Evolutionary conservation across 1,140 invertebrate genomes (phyloP), one percentile per base, ranked within the genome.

Genomic region (Drosophila miranda): DNA sequence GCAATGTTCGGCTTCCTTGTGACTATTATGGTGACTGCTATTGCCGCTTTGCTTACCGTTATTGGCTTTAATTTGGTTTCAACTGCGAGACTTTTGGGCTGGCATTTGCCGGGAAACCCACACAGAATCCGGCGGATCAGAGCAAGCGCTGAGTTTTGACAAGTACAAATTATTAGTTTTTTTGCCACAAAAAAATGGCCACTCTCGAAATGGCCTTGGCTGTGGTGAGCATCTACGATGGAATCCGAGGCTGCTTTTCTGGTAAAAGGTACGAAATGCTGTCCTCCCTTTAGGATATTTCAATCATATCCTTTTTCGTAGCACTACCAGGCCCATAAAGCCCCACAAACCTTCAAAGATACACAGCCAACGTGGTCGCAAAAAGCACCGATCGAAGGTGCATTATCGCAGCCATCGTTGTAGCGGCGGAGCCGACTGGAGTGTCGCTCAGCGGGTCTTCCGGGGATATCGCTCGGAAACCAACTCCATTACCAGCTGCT

Each of bases 201-300:
- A 16, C 73, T 4, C 30, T 50, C n/a, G 70, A 73, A 56, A 16
- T 73, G 14, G 49, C 53, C 11, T 1, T 38, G 38, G 26, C 52
- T 6, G 26, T 62, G 23, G 45, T 43, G n/a, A 51, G 48, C 26
- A 7, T 64, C 8, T 73, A 57, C 8, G 4, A 48, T 23, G 42
- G 51, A 42, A 14, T 73, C 0, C 11, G 26, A 14, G 8, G 52
- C 11, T 55, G 30, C 9, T 8, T 63, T 44, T 19, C 13, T 21
- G n/a, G 46, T 1, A 23, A 63, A 14, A 43, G 8, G 67, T 70
- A 57, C n/a, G 0, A 7, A 6, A 4, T 6, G 2, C 9, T 2
- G 13, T n/a, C 0, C 28, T 7, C 16, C 8, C 6, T 34, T 34
- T 14, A 4, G 14, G 19, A 19, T 43, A 6, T 6, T 19, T 13